Evolutionary conservation across 2,113 vertebrate genomes (phyloP), one percentile per base, ranked within the genome.

Genomic region (Atlantisia rogersi): DNA sequence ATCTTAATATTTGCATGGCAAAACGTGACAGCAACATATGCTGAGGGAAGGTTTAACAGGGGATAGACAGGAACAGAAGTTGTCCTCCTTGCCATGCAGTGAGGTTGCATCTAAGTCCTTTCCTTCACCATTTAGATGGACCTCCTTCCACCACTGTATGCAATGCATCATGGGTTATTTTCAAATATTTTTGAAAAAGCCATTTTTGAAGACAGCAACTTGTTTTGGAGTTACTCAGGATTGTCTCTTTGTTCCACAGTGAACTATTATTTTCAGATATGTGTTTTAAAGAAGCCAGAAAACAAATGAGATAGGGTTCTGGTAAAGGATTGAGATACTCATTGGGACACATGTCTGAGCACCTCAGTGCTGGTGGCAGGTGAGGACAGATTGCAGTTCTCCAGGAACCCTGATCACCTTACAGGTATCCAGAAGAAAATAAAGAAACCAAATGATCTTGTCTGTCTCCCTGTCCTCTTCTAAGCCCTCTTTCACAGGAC

Each of bases 161-260:
- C 9, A 85, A 65, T 31, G 3, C 12, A 58, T 50, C 39, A 8
- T 10, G 17, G 44, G 32, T 46, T 55, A 15, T 74, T 88, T 95
- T 86, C 68, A 88, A 80, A 73, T 9, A 46, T 46, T 46, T 46
- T 46, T 46, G 44, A 46, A 46, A 46, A 46, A 15, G 14, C 9
- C 40, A 8, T 37, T 91, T 79, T n/a, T 69, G 82, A 73, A 9
- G 40, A 29, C 10, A 87, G 39, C 4, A n/a, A 29, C 15, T 32
- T 68, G 4, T 35, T 86, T 79, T 58, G 12, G 21, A 82, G 13
- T 42, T 73, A 48, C 6, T 7, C 5, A 37, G 31, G 5, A 24
- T 18, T 55, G 6, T 69, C 29, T 10, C 0, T 0, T 10, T 70
- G 8, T 60, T 68, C 42, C 7, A 4, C 20, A 21, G 32, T 29